Percentiles rank a stretch among this genome's conserved stretches.
phyloP scores from a whole-genome alignment of 2,113 vertebrate species.

The Apaloderma vittatum region DNA sequence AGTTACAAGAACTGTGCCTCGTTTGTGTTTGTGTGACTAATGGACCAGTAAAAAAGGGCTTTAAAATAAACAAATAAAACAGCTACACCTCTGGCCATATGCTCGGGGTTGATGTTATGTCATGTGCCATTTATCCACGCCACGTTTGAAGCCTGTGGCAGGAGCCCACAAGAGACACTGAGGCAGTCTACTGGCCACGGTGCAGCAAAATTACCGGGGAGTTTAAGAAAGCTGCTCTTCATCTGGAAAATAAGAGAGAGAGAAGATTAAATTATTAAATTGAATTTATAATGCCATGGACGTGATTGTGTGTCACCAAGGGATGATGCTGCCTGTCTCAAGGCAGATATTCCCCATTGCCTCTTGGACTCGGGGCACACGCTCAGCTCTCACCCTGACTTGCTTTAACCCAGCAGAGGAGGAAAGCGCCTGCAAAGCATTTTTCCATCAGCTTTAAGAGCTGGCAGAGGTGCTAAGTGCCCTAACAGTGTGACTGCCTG shows the following conservation, averaged over 20 bases:
- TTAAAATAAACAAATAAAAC: not conserved
- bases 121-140: not conserved
- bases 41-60: not conserved
- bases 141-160: not conserved
- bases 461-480: not conserved
- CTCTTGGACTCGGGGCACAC: not conserved
- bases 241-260: not conserved
- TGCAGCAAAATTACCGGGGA: not conserved
- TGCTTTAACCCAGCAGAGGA: not conserved
- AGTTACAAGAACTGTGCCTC: not conserved
- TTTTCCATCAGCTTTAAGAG: not conserved
- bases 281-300: not conserved
- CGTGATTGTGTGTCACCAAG: not conserved
- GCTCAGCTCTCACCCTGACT: not conserved
- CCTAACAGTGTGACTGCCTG: fast-evolving
- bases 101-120: not conserved
- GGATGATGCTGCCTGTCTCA: fast-evolving
- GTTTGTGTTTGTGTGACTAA: not conserved
- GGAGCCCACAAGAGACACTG: fast-evolving
- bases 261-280: not conserved
- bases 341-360: not conserved
- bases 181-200: fast-evolving
- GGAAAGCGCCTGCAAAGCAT: not conserved
- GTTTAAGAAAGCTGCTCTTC: not conserved
- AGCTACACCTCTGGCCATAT: not conserved